These are phyloP conservation scores for Erannis defoliaria DNA, from an alignment of 2,888 invertebrate genomes.

Conservation along the genomic window DNA sequence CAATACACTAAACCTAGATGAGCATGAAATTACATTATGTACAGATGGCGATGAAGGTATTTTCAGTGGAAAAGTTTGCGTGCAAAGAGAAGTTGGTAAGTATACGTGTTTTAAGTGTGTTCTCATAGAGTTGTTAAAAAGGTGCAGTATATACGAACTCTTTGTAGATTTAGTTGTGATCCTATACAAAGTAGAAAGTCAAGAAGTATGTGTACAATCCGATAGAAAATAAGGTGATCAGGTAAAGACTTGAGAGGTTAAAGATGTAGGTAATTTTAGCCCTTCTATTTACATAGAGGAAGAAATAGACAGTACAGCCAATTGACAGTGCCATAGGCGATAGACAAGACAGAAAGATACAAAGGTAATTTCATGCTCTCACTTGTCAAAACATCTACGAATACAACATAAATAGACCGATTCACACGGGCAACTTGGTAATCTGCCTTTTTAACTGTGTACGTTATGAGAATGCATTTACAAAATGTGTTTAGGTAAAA, in stretches of 20 bases:
- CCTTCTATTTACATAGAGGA: conserved; percentile 13
- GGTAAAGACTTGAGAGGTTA: not conserved
- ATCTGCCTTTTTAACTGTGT: conserved; percentile 52
- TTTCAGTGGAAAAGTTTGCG: conserved; percentile 39
- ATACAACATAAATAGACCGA: conserved; percentile 73
- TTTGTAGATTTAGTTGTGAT: conserved; percentile 8
- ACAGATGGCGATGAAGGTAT: conserved; percentile 49
- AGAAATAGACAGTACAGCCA: conserved; percentile 27
- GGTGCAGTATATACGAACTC: conserved; percentile 8
- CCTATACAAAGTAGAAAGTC: not conserved
- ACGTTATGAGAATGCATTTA: conserved; percentile 74
- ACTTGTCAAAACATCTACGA: conserved; percentile 68
- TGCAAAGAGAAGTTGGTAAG: conserved; percentile 37
- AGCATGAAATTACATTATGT: conserved; percentile 81
- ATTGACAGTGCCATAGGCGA: conserved; percentile 47
- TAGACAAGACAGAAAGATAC: conserved; percentile 47
- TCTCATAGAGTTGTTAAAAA: not conserved
- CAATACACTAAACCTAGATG: conserved; percentile 80
- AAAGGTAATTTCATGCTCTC: conserved; percentile 82
- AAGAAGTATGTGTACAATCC: not conserved
- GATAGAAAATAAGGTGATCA: not conserved
- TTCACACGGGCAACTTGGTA: conserved; percentile 81
- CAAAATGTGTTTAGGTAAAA: conserved; percentile 38
- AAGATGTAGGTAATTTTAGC: conserved; percentile 11
- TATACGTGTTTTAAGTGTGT: conserved; percentile 12